phyloP scores from a whole-genome alignment of 2,113 vertebrate genomes.

The Alouatta palliata region DNA sequence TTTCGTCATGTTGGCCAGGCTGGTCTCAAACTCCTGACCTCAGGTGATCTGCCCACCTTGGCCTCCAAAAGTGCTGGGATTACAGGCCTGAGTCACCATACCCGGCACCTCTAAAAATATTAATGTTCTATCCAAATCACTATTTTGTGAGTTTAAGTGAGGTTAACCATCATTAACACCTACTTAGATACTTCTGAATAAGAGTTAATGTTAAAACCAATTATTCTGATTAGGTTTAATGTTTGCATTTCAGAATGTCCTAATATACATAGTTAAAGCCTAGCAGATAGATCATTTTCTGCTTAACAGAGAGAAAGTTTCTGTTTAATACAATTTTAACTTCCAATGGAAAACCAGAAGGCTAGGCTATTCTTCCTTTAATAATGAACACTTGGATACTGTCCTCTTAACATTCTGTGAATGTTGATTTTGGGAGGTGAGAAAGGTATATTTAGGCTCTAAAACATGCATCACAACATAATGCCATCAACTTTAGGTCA shows the following conservation, averaged over 20 bases:
- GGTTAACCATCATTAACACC: neutral
- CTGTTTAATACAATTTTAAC: neutral
- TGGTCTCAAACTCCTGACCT: too few species aligned
- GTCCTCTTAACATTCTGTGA: neutral
- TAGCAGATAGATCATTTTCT: neutral
- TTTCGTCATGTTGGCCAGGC: too few species aligned
- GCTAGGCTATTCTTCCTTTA: neutral
- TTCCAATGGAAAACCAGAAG: neutral
- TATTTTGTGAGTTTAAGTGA: slow-evolving; percentile 31
- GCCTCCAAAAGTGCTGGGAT: too few species aligned
- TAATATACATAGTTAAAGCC: neutral
- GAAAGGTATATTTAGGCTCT: neutral
- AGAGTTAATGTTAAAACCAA: neutral
- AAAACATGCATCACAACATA: neutral
- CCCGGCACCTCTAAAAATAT: neutral
- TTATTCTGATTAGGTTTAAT: slow-evolving; percentile 26
- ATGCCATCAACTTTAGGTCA: neutral
- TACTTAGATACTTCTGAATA: neutral
- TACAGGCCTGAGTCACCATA: too few species aligned
- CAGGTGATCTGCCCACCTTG: too few species aligned
- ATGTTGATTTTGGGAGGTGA: neutral
- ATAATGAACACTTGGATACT: neutral
- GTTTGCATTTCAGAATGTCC: slow-evolving; percentile 34
- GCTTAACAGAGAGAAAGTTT: neutral
- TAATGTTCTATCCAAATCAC: neutral